Evolutionary conservation across 1,140 invertebrate species (phyloP).

Genomic region (Bombus impatiens): DNA sequence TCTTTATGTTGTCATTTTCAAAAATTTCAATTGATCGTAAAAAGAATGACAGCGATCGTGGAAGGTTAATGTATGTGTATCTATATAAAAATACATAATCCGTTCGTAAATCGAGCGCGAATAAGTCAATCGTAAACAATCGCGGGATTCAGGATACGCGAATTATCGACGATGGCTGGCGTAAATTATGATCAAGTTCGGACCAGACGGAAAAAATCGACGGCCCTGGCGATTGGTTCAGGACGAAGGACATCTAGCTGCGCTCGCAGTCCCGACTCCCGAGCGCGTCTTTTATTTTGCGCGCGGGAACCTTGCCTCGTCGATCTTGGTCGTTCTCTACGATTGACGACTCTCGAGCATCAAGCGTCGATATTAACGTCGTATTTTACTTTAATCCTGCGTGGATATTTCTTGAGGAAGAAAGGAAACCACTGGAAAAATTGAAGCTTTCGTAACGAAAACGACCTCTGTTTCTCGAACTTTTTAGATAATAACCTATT

Average conservation of each 20-base stretch:
- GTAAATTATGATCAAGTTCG: constrained; percentile 56
- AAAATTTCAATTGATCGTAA: not conserved
- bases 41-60: not conserved
- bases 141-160: not conserved
- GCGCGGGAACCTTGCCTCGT: not conserved
- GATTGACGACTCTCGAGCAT: not conserved
- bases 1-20: not conserved
- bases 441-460: no score
- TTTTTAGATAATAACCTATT: no score
- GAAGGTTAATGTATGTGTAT: not conserved
- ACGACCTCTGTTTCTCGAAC: no score
- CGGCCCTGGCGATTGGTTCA: constrained; percentile 50
- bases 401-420: no score
- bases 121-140: not conserved
- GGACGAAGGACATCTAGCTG: constrained; percentile 47
- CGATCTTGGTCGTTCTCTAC: not conserved
- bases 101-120: not conserved
- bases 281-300: constrained; percentile 4
- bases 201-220: constrained; percentile 47
- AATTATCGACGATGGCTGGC: not conserved
- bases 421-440: no score
- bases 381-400: not conserved
- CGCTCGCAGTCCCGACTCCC: not conserved
- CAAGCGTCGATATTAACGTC: no score
- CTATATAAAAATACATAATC: no score